Base-by-base conservation (phyloP, 2,888 invertebrate genomes). In the Watsonalla binaria region DNA sequence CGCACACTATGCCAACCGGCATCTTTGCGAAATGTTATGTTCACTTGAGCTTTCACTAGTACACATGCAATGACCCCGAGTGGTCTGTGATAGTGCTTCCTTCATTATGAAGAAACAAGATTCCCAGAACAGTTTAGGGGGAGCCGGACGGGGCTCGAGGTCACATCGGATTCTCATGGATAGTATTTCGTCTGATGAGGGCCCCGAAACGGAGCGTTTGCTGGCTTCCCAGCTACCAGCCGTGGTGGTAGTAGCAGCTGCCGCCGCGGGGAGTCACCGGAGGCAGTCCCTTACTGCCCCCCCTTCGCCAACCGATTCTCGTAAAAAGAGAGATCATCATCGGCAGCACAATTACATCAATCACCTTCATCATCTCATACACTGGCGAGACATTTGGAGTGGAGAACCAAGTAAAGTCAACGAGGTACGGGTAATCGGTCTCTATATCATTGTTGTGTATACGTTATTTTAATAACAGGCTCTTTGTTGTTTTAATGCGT, bases 351-450 rank as follows among this genome's bases (percentile, higher is more conserved):
- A 86, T 73, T 90, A 86, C 71, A 87, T 74, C 80, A 91, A 83
- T 75, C 91, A 85, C 68, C 82, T 84, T 63, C 89, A 86, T 62
- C 86, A 90, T 55, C 77, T 88, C 56, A 90, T 88, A 59, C 88
- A 88, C 70, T 92, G 90, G 90, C 80, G 82, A 65, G 90, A 90
- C 72, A 89, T 88, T 60, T 89, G 90, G 90, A 82, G 85, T 55
- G 88, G 88, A 59, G 90, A 90, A 63, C 87, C 84, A 55, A 81
- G 88, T 61, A 90, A 83, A 73, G 77, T 75, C 61, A 79, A 90
- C 54, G 90, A 90, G 90, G 90, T 90, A 89, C 37, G 42, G 42
- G 42, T 42, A 11, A 42, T 42, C 42, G 42, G 2, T 11, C 8
- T 42, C 42, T 42, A 42, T 11, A 14, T 8, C 37, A 39, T 49